Percentiles rank a stretch among this genome's conserved stretches.
Evolutionary conservation across 2,888 invertebrate species (phyloP).

Genomic region (Volucella zonaria): DNA sequence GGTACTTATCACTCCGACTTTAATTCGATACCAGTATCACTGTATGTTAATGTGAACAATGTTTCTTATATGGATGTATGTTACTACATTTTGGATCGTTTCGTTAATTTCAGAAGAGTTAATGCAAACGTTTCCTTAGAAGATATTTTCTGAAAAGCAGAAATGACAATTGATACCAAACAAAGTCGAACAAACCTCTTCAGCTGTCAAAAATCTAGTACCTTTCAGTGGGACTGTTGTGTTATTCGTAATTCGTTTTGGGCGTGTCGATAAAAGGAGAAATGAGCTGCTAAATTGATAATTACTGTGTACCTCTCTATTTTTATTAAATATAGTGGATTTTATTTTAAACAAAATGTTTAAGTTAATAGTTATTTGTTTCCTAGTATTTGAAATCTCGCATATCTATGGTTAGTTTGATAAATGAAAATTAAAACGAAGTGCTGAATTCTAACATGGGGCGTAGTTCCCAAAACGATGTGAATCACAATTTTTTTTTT

Average conservation of each 20-base stretch:
- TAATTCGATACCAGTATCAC: too few relatives aligned
- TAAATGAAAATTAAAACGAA: constrained; percentile 11
- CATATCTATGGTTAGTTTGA: constrained; percentile 53
- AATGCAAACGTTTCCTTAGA: neutral
- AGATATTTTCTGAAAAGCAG: neutral
- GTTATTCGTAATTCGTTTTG: constrained; percentile 45
- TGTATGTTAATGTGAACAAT: too few relatives aligned
- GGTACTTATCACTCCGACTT: too few relatives aligned
- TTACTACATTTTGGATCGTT: too few relatives aligned
- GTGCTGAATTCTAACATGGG: constrained; percentile 8
- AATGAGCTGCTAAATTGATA: constrained; percentile 38
- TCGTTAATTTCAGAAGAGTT: neutral
- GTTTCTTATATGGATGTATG: too few relatives aligned
- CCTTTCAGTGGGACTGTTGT: constrained; percentile 12
- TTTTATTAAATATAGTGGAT: constrained; percentile 43
- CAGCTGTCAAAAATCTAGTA: constrained; percentile 62
- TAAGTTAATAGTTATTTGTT: constrained; percentile 33
- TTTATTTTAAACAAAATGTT: constrained; percentile 49
- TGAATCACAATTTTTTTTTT: constrained; percentile 32
- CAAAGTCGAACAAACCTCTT: constrained; percentile 14
- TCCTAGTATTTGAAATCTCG: constrained; percentile 13
- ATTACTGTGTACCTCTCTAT: constrained; percentile 17
- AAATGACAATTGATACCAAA: neutral
- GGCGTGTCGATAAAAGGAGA: constrained; percentile 61
- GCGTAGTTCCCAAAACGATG: constrained; percentile 40